Percentiles rank a stretch among this genome's conserved stretches.
Conservation (phyloP, 1,140 invertebrate species). For the Coptotermes formosanus region DNA sequence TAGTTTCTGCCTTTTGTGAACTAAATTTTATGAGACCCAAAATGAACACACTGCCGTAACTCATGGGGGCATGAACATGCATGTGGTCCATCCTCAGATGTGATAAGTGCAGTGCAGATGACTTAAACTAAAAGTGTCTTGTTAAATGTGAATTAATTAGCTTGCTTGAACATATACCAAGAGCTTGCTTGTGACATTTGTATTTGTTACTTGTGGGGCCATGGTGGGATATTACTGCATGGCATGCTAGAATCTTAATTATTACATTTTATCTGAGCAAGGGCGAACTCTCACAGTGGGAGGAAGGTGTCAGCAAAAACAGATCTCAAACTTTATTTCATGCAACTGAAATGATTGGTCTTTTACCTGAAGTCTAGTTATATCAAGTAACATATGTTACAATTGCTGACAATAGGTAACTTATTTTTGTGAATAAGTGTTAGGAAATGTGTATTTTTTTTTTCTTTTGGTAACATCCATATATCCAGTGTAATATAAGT, state of each 20-base stretch:
- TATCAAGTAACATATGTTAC: too few relatives aligned
- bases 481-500: too few relatives aligned
- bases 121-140: too few relatives aligned
- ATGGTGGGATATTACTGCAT: neutral
- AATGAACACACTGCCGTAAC: conserved; percentile 6
- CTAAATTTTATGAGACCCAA: too few relatives aligned
- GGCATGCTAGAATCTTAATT: neutral
- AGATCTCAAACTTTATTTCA: neutral
- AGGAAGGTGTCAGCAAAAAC: neutral
- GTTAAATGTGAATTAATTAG: too few relatives aligned
- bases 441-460: too few relatives aligned
- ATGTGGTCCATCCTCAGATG: neutral
- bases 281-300: neutral
- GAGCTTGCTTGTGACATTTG: neutral
- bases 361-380: too few relatives aligned
- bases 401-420: too few relatives aligned
- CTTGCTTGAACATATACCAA: too few relatives aligned
- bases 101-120: neutral
- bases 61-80: neutral
- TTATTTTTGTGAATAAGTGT: too few relatives aligned
- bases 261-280: neutral
- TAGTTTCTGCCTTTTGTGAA: neutral
- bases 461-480: too few relatives aligned
- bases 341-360: neutral
- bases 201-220: too few relatives aligned